Conservation (phyloP, 1,140 invertebrate genomes). For the Hyposmocoma kahamanoa region DNA sequence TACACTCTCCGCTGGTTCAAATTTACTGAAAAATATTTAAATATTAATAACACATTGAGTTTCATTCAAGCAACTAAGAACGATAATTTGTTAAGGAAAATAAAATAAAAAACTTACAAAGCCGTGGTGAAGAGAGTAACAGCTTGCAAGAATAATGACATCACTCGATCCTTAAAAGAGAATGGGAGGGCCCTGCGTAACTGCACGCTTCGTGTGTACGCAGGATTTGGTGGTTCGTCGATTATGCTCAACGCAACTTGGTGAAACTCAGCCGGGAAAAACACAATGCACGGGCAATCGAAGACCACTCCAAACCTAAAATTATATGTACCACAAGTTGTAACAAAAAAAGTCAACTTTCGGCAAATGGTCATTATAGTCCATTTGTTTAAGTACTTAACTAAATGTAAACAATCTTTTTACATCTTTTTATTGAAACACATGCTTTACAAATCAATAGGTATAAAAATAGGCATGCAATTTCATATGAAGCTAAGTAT, state of each 20-base stretch:
- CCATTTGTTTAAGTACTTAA: not conserved
- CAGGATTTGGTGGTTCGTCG: constrained; percentile 30
- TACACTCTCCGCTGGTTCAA: too few relatives aligned
- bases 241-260: constrained; percentile 18
- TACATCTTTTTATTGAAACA: too few relatives aligned
- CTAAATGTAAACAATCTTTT: not conserved
- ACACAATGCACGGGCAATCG: constrained; percentile 26
- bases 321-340: too few relatives aligned
- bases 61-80: too few relatives aligned
- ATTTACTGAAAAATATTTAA: too few relatives aligned
- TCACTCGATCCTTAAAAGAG: constrained; percentile 18
- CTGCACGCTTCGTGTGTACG: constrained; percentile 16
- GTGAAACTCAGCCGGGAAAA: constrained; percentile 18
- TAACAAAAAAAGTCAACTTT: not conserved
- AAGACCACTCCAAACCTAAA: constrained; percentile 21
- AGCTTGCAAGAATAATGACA: not conserved
- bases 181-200: constrained; percentile 20
- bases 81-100: not conserved
- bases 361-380: not conserved
- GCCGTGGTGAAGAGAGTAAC: not conserved
- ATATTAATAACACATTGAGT: too few relatives aligned
- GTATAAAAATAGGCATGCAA: too few relatives aligned
- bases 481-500: too few relatives aligned
- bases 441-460: too few relatives aligned
- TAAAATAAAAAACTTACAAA: not conserved